Evolutionary conservation across 2,797 vertebrate species (phyloP).

Genomic region (Sternarchorhynchus goeldii): DNA sequence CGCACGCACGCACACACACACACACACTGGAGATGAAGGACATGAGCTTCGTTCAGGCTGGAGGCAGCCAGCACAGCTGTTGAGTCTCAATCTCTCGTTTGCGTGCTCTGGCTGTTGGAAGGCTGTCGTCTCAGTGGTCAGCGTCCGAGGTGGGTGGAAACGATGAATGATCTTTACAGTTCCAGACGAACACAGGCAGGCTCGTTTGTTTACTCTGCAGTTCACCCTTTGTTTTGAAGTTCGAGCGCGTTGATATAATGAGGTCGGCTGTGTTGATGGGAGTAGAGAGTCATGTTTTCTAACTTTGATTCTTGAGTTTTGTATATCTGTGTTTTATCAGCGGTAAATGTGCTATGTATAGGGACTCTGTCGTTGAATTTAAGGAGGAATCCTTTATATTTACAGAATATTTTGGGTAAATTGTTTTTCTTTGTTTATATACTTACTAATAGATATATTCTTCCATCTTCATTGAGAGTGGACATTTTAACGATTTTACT

Average conservation of each 20-base stretch:
- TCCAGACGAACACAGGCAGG: constrained; percentile 35
- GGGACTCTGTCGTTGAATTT: neutral
- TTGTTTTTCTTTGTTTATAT: neutral
- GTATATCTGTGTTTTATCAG: neutral
- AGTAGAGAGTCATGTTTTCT: no score
- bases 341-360: neutral
- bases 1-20: constrained; percentile 54
- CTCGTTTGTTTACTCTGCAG: constrained; percentile 36
- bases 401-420: no score
- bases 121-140: constrained; percentile 64
- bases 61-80: constrained; percentile 63
- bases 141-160: constrained; percentile 66
- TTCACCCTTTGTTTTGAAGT: neutral
- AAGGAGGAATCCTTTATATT: neutral
- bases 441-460: constrained; percentile 26
- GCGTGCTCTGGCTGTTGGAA: constrained; percentile 61
- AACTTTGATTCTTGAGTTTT: neutral
- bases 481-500: constrained; percentile 13
- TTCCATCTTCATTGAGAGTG: constrained; percentile 22
- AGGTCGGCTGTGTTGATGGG: neutral
- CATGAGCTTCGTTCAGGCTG: constrained; percentile 78
- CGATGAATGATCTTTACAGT: constrained; percentile 48
- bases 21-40: constrained; percentile 65
- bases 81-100: constrained; percentile 68
- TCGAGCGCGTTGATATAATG: neutral